Conservation (phyloP, 1,140 invertebrate species). For the Centruroides sculpturatus region DNA sequence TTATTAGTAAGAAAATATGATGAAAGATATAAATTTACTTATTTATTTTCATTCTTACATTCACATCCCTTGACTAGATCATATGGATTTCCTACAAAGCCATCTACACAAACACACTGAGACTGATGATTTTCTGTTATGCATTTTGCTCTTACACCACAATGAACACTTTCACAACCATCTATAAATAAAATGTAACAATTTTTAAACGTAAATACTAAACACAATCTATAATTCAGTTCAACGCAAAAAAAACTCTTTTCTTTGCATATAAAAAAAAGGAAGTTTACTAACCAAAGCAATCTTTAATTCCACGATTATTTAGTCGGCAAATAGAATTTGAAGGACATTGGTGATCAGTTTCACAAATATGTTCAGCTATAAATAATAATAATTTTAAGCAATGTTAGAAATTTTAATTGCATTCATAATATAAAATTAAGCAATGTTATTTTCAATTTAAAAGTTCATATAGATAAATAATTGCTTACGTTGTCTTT, state of each 20-base stretch:
- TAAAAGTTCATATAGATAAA: neutral
- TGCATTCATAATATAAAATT: neutral
- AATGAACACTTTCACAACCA: constrained; percentile 29
- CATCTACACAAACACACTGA: constrained; percentile 64
- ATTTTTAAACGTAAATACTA: neutral
- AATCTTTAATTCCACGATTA: constrained; percentile 34
- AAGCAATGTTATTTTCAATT: neutral
- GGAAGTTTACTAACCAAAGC: constrained; percentile 7
- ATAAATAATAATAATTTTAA: neutral
- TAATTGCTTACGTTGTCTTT: constrained; percentile 10
- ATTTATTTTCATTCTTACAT: constrained; percentile 6
- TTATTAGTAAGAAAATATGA: neutral
- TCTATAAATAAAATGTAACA: constrained; percentile 10
- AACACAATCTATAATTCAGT: neutral
- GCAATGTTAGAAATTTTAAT: neutral
- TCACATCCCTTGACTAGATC: constrained; percentile 19
- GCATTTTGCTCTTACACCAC: constrained; percentile 68
- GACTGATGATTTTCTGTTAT: constrained; percentile 65
- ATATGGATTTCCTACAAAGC: constrained; percentile 52
- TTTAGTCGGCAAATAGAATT: constrained; percentile 34
- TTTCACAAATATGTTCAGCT: constrained; percentile 11
- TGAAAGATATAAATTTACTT: neutral
- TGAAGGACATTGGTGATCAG: constrained; percentile 16
- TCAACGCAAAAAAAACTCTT: neutral
- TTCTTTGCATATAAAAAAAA: neutral